Conservation (phyloP, 2,888 invertebrate genomes). For the Toxonevra muliebris region DNA sequence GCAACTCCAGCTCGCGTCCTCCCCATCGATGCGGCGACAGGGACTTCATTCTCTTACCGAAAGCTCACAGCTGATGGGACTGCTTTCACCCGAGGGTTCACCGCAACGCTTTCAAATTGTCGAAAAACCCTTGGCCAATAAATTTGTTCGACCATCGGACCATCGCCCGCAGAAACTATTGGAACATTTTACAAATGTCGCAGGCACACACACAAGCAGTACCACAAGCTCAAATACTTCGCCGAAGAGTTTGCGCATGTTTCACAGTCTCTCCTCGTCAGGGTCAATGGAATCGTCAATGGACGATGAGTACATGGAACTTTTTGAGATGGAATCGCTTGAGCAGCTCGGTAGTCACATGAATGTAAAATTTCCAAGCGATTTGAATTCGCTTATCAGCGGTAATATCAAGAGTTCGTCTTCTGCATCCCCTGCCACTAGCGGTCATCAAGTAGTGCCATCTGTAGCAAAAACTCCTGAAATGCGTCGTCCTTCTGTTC, state of each 20-base stretch:
- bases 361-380: conserved; percentile 66
- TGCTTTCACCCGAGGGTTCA: conserved; percentile 62
- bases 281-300: conserved; percentile 70
- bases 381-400: conserved; percentile 70
- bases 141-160: conserved; percentile 43
- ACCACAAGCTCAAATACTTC: conserved; percentile 46
- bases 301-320: conserved; percentile 72
- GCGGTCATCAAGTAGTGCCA: too few relatives aligned
- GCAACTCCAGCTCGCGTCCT: conserved; percentile 7
- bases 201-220: conserved; percentile 34
- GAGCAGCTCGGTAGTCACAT: conserved; percentile 59
- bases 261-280: conserved; percentile 67
- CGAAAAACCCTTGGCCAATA: conserved; percentile 32
- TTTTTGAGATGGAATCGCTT: conserved; percentile 70
- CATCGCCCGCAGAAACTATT: conserved; percentile 30
- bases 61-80: conserved; percentile 53
- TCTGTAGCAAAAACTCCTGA: conserved; percentile 61
- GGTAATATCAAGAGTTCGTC: conserved; percentile 66
- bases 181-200: conserved; percentile 21
- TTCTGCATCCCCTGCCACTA: conserved; percentile 32
- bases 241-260: conserved; percentile 61
- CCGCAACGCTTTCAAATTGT: conserved; percentile 61
- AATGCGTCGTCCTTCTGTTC: conserved; percentile 65
- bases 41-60: conserved; percentile 43
- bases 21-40: conserved; percentile 39